Conservation (phyloP, 2,113 vertebrate genomes). For the Brachypteracias leptosomus region DNA sequence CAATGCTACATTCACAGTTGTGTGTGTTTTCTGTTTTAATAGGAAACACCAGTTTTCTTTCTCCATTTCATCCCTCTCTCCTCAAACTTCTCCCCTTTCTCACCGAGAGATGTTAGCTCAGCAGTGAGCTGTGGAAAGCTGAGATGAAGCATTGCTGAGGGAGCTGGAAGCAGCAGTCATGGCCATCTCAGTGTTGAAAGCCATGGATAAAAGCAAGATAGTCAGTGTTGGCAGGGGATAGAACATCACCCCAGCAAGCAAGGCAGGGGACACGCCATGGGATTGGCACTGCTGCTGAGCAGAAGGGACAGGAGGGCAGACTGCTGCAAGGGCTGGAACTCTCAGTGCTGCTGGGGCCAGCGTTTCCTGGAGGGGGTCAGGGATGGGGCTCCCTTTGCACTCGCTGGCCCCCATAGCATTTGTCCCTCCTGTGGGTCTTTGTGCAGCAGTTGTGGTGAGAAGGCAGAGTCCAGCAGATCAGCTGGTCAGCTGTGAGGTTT, state of each 20-base stretch:
- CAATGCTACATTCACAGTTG: neutral
- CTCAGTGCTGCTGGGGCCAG: neutral
- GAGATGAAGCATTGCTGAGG: rapidly evolving
- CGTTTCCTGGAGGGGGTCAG: rapidly evolving
- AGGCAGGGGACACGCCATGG: rapidly evolving
- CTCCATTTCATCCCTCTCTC: neutral
- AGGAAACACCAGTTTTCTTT: neutral
- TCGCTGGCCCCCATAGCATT: neutral
- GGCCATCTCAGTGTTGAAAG: neutral
- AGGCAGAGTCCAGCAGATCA: neutral
- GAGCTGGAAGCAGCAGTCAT: neutral
- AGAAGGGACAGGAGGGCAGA: neutral
- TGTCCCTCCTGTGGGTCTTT: rapidly evolving
- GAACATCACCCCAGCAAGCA: neutral
- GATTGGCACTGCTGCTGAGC: neutral
- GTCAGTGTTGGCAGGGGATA: neutral
- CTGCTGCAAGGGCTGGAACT: neutral
- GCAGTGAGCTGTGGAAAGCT: neutral
- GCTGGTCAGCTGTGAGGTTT: neutral
- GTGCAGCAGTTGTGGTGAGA: neutral
- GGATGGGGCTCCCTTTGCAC: neutral
- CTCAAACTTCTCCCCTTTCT: neutral
- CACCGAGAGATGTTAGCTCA: rapidly evolving
- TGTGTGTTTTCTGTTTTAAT: neutral
- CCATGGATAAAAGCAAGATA: neutral